These are phyloP conservation scores for Oncorhynchus clarkii DNA, from an alignment of 2,113 vertebrate species.

Conservation along the genomic window DNA sequence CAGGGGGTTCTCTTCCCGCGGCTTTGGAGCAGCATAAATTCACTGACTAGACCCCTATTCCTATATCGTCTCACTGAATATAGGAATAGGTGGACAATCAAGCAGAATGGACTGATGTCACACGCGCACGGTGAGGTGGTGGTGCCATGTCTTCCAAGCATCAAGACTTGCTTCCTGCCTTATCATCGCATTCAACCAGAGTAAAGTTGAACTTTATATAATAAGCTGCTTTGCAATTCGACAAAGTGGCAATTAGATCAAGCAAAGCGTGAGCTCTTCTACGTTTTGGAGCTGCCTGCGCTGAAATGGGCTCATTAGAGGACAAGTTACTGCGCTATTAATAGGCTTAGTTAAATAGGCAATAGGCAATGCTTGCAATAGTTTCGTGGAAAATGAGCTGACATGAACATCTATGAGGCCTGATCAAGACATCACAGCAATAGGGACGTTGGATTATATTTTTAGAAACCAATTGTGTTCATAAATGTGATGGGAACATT, in stretches of 20 bases:
- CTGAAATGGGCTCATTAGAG: background rate
- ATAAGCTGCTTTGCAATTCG: conserved; percentile 20
- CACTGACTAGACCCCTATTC: too few species aligned
- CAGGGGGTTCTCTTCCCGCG: too few species aligned
- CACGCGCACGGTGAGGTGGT: background rate
- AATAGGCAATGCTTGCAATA: background rate
- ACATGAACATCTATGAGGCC: conserved; percentile 3
- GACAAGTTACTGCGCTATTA: background rate
- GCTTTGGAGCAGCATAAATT: background rate
- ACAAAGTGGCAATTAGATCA: conserved; percentile 8
- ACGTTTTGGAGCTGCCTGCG: background rate
- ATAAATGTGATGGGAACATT: conserved; percentile 9
- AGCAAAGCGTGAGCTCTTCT: background rate
- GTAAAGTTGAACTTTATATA: conserved; percentile 48
- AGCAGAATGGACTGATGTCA: background rate
- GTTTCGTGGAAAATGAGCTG: background rate
- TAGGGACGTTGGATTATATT: conserved; percentile 44
- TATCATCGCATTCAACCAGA: background rate
- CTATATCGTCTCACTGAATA: background rate
- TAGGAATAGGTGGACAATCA: background rate
- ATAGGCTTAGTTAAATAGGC: background rate
- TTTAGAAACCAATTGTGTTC: conserved; percentile 54
- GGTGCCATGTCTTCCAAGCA: too few species aligned
- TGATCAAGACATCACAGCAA: conserved; percentile 1
- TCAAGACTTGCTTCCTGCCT: background rate